Conservation (phyloP, 2,888 invertebrate species). For the Drosophila stalkeri region DNA sequence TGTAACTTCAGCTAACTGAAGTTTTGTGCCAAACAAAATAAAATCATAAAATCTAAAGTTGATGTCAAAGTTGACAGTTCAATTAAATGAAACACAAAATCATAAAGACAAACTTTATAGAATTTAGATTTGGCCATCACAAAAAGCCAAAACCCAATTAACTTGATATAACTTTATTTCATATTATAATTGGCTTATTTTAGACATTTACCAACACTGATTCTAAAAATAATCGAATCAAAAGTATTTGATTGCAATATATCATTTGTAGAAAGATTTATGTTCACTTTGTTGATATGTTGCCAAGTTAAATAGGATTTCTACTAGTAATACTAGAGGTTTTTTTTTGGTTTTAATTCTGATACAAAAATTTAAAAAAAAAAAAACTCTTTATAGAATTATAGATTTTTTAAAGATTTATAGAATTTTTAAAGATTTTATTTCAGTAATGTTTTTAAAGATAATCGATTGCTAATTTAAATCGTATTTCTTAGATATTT, state of each 20-base stretch:
- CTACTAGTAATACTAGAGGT: neutral
- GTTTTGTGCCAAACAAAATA: neutral
- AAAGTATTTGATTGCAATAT: neutral
- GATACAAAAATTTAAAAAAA: too few species aligned
- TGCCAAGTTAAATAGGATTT: too few species aligned
- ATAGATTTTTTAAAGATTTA: too few species aligned
- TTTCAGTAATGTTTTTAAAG: too few species aligned
- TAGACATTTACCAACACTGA: neutral
- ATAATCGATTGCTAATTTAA: neutral
- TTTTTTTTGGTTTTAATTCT: too few species aligned
- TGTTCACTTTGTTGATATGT: neutral
- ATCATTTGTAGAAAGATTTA: neutral
- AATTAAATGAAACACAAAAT: constrained; percentile 7
- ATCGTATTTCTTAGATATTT: neutral
- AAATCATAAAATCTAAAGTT: neutral
- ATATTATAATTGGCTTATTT: neutral
- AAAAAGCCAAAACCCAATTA: constrained; percentile 1
- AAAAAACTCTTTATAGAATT: too few species aligned
- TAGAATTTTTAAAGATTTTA: too few species aligned
- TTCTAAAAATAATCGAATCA: neutral
- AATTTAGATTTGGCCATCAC: neutral
- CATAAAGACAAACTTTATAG: neutral
- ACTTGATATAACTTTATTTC: neutral
- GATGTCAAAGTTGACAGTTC: neutral
- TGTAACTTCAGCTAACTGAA: neutral